These are phyloP conservation scores for Alviniconcha strummeri DNA, from an alignment of 2,888 invertebrate genomes.

Conservation along the genomic window DNA sequence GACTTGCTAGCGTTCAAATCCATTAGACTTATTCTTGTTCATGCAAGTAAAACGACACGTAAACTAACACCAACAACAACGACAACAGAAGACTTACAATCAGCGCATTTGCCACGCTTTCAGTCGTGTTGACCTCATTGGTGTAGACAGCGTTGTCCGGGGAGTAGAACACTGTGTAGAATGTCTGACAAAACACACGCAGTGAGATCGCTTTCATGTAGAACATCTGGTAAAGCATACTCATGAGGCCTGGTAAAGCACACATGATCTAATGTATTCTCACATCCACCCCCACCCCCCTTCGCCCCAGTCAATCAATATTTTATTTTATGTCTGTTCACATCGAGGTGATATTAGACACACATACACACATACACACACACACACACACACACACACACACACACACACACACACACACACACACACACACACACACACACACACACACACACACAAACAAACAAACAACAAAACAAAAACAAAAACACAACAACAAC, in stretches of 20 bases:
- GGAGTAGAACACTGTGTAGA: constrained; percentile 68
- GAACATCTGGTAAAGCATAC: neutral
- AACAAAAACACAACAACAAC: no score
- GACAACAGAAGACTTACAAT: constrained; percentile 52
- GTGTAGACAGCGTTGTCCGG: constrained; percentile 68
- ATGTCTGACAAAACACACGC: constrained; percentile 54
- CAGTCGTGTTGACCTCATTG: constrained; percentile 64
- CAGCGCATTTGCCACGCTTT: constrained; percentile 63
- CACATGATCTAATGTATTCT: no score
- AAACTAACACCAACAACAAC: no score
- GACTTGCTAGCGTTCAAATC: no score
- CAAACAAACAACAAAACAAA: neutral
- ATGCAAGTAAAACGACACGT: no score
- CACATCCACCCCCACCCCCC: no score
- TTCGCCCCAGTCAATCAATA: no score
- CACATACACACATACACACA: constrained; percentile 17
- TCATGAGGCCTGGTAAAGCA: no score
- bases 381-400: constrained; percentile 13
- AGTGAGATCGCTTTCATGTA: neutral
- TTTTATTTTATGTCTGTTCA: no score
- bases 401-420: constrained; percentile 17
- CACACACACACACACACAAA: neutral
- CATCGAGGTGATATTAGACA: no score
- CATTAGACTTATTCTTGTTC: no score
- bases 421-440: constrained; percentile 5